Conservation (phyloP, 2,797 vertebrate genomes). For the Poliocrania exsul region DNA sequence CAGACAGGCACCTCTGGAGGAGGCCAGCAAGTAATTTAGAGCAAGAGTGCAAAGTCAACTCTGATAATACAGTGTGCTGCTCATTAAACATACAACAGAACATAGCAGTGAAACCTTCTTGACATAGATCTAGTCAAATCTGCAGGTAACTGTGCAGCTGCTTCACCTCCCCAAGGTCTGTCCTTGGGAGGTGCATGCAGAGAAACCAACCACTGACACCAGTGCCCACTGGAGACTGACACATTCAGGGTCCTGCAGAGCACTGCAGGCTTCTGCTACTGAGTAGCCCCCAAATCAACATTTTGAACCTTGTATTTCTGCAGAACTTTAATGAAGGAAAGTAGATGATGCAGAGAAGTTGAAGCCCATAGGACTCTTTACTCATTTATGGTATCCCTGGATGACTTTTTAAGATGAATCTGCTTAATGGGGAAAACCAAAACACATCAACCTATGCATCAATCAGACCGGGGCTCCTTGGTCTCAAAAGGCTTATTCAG, state of each 20-base stretch:
- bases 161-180: background rate
- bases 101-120: background rate
- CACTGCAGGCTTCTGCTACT: background rate
- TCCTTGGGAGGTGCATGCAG: background rate
- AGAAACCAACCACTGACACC: background rate
- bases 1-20: background rate
- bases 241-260: fast-evolving
- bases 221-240: background rate
- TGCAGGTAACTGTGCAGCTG: background rate
- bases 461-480: background rate
- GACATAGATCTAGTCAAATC: background rate
- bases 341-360: background rate
- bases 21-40: background rate
- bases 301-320: background rate
- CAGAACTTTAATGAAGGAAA: background rate
- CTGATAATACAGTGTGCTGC: background rate
- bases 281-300: background rate
- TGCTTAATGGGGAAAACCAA: background rate
- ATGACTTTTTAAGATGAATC: background rate
- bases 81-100: background rate
- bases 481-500: background rate
- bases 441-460: background rate
- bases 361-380: background rate
- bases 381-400: background rate
- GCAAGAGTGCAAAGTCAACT: background rate